Evolutionary conservation across 2,113 vertebrate species (phyloP).

Genomic region (Ceratotherium simum): DNA sequence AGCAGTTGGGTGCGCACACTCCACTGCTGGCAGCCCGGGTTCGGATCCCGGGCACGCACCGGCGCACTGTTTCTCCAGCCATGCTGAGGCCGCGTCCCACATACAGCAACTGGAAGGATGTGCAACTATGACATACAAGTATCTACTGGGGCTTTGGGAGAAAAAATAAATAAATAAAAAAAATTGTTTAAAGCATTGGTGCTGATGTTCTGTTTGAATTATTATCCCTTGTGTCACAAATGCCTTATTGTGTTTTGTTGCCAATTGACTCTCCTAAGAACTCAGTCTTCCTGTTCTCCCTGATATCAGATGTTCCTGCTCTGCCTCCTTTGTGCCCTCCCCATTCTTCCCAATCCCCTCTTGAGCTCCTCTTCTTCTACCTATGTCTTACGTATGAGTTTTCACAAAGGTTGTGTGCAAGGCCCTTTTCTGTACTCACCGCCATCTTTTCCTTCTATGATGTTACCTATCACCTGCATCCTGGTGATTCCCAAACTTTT

Average conservation of each 20-base stretch:
- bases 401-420: not conserved
- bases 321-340: not conserved
- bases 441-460: not conserved
- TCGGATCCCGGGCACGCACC: too few species aligned
- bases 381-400: not conserved
- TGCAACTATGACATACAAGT: too few species aligned
- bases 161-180: too few species aligned
- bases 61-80: too few species aligned
- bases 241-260: not conserved
- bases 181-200: not conserved
- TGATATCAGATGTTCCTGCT: not conserved
- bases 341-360: too few species aligned
- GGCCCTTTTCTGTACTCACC: not conserved
- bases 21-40: too few species aligned
- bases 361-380: not conserved
- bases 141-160: too few species aligned
- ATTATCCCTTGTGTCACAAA: not conserved
- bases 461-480: not conserved
- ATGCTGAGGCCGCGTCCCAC: too few species aligned
- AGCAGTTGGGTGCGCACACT: too few species aligned
- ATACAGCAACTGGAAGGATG: too few species aligned
- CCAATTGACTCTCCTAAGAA: not conserved
- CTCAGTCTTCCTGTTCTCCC: not conserved
- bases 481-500: not conserved
- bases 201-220: not conserved